Base-by-base conservation (phyloP, 2,888 invertebrate genomes). In the Orgyia antiqua region DNA sequence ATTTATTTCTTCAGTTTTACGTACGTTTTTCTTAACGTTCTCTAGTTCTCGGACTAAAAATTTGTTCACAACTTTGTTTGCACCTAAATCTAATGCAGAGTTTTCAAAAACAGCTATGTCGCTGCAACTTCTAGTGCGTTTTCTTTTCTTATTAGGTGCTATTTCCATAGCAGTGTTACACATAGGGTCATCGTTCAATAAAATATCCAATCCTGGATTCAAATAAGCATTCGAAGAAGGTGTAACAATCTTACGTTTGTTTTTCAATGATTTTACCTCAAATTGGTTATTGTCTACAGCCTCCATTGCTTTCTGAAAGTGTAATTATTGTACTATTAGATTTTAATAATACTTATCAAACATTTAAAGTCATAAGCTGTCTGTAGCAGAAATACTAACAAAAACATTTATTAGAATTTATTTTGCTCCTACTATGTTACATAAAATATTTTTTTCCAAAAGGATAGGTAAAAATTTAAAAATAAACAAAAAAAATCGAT, bases 111-210 rank as follows among this genome's bases (percentile, higher is more conserved):
- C 60, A 1, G 64, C 58, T 1, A 73, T 60, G 13, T 83, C 83
- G 2, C 52, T 27, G 33, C 71, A 74, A 35, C 77, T 84, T 29
- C 63, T 71, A 0, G 78, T 70, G n/a, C 71, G 46, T 45, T 84
- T 83, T 0, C 79, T 63, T 39, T 80, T 76, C 42, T 87, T 87
- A 10, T 53, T 58, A 0, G 86, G 84, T 10, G 72, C 64, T 13
- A 86, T 70, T 57, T 87, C 87, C 86, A 87, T 86, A 4, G 71
- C 78, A 0, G 73, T 87, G 56, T 87, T 87, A 44, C 84, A 83
- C 67, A 87, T 87, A 3, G 68, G 73, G 36, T 87, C 87, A 8
- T 87, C 87, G 36, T 83, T 87, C 3, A 65, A 82, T 0, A 87
- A 64, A 0, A 87, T 54, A 34, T 87, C 87, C 1, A 87, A 38